phyloP scores from a whole-genome alignment of 1,140 invertebrate species.

The Macrocentrus cingulum region DNA sequence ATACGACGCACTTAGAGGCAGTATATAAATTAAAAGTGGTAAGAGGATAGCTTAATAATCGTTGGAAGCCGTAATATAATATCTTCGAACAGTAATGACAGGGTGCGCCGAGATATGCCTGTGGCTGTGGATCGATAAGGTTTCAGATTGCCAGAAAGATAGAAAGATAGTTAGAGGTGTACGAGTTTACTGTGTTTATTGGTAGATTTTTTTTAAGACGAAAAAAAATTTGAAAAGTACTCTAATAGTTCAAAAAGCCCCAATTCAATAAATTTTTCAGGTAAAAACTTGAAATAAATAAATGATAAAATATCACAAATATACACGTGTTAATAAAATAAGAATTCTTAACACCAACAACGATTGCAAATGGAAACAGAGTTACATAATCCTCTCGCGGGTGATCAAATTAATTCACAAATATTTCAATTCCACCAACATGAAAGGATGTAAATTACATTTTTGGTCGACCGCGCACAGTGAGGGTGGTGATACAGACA shows the following conservation, averaged over 20 bases:
- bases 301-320: too few species aligned
- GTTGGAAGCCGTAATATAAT: conserved; percentile 46
- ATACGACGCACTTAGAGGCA: too few species aligned
- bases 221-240: too few species aligned
- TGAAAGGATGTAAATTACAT: conserved; percentile 61
- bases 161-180: conserved; percentile 32
- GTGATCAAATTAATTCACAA: conserved; percentile 44
- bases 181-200: too few species aligned
- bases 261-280: too few species aligned
- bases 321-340: too few species aligned
- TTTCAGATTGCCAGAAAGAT: conserved; percentile 21
- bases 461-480: conserved; percentile 54
- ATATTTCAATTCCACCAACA: conserved; percentile 58
- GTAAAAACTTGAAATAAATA: too few species aligned
- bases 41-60: conserved; percentile 46
- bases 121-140: conserved; percentile 42
- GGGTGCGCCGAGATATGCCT: conserved; percentile 33
- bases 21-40: conserved; percentile 28
- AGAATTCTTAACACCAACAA: too few species aligned
- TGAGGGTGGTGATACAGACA: conserved; percentile 28
- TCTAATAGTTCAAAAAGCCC: too few species aligned
- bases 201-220: conserved; percentile 8
- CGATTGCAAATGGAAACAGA: too few species aligned
- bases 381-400: conserved; percentile 14
- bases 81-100: conserved; percentile 49